A percentile compares a stretch with the other conserved stretches of the same genome.
These are phyloP conservation scores for Sylvilagus floridanus DNA, from an alignment of 2,797 vertebrate genomes.

Conservation along the genomic window DNA sequence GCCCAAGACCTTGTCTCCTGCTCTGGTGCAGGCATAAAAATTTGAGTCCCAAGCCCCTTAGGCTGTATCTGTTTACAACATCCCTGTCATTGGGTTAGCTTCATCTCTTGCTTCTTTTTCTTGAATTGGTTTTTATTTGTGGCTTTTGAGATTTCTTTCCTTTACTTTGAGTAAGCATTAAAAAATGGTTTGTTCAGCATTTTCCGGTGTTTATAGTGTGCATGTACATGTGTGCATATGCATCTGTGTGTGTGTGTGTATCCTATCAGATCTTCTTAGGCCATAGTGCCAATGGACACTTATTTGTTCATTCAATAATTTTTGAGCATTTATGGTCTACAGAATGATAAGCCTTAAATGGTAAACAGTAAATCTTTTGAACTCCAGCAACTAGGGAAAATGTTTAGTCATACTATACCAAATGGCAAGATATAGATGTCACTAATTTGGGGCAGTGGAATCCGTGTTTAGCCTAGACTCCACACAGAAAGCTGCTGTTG, in stretches of 20 bases:
- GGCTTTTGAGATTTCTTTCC: slow-evolving; percentile 51
- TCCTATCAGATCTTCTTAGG: slow-evolving; percentile 26
- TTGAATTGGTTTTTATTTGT: slow-evolving; percentile 47
- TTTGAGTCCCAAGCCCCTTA: background rate
- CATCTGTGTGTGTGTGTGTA: background rate
- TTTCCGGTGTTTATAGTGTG: slow-evolving; percentile 4
- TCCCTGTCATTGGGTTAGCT: background rate
- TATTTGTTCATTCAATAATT: slow-evolving; percentile 6
- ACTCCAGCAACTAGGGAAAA: background rate
- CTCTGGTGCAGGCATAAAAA: background rate
- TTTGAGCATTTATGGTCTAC: background rate
- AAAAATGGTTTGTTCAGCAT: slow-evolving; percentile 7
- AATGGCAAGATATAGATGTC: background rate
- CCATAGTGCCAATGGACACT: background rate
- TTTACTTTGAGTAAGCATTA: slow-evolving; percentile 50
- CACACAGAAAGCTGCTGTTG: background rate
- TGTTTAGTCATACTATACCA: background rate
- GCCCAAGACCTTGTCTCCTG: background rate
- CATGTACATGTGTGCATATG: background rate
- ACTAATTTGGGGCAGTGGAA: background rate
- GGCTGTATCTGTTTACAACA: background rate
- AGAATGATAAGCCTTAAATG: slow-evolving; percentile 15
- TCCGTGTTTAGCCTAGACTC: background rate
- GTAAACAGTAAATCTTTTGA: slow-evolving; percentile 28
- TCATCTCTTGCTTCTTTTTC: background rate